These are phyloP conservation scores for Schlechtendalia chinensis DNA, from an alignment of 1,140 invertebrate genomes.

Conservation along the genomic window DNA sequence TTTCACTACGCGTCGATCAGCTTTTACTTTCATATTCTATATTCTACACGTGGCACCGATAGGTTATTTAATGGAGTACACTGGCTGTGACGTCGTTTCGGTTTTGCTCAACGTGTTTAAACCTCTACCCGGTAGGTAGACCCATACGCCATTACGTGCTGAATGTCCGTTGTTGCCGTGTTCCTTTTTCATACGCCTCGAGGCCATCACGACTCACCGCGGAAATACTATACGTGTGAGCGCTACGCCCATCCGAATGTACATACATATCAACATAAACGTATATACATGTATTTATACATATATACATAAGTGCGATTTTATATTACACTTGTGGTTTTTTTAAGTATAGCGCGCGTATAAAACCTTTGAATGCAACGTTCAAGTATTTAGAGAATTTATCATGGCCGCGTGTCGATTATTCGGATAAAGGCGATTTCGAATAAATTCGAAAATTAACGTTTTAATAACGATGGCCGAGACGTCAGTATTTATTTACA, in stretches of 20 bases:
- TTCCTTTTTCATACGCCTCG: slow-evolving; percentile 22
- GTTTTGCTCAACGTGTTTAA: not conserved
- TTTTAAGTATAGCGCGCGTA: too few relatives aligned
- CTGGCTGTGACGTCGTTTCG: slow-evolving; percentile 18
- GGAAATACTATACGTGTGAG: slow-evolving; percentile 31
- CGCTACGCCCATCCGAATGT: slow-evolving; percentile 9
- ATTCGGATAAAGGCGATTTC: too few relatives aligned
- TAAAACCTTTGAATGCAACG: too few relatives aligned
- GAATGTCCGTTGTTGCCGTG: slow-evolving; percentile 3
- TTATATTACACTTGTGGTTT: slow-evolving; percentile 28
- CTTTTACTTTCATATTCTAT: slow-evolving; percentile 49
- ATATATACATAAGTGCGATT: too few relatives aligned
- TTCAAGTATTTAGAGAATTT: too few relatives aligned
- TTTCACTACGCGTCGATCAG: not conserved
- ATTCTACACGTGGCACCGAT: slow-evolving; percentile 1
- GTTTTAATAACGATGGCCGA: too few relatives aligned
- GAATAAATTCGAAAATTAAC: too few relatives aligned
- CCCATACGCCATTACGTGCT: not conserved
- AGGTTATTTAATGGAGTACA: slow-evolving; percentile 34
- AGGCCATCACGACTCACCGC: slow-evolving; percentile 43
- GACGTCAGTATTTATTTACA: too few relatives aligned
- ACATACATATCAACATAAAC: too few relatives aligned
- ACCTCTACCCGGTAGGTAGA: not conserved
- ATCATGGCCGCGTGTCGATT: too few relatives aligned
- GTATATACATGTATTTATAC: too few relatives aligned